These are phyloP conservation scores for Drosophila hamatofila DNA, from an alignment of 2,888 invertebrate genomes.

Conservation along the genomic window DNA sequence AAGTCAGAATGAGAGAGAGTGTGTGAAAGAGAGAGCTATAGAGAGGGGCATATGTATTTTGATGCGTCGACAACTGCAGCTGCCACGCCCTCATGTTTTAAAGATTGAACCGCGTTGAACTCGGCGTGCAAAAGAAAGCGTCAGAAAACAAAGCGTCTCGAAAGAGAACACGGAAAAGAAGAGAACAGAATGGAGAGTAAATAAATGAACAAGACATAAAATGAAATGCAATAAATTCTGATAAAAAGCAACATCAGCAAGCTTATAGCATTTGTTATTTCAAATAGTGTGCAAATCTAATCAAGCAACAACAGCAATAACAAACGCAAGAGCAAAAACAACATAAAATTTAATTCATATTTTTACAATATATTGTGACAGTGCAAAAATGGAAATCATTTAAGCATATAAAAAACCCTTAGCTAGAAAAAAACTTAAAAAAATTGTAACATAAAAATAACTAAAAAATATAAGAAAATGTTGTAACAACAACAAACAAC, in stretches of 20 bases:
- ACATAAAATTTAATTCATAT: not conserved
- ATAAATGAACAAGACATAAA: conserved; percentile 20
- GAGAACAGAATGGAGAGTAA: conserved; percentile 31
- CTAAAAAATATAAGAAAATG: conserved; percentile 64
- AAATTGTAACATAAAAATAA: conserved; percentile 13
- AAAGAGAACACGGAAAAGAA: conserved; percentile 19
- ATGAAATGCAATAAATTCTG: conserved; percentile 68
- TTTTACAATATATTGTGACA: conserved; percentile 29
- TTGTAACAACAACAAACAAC: conserved; percentile 36
- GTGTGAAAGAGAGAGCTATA: too few relatives aligned
- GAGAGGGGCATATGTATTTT: conserved; percentile 40
- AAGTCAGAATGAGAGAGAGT: not conserved
- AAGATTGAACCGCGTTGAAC: conserved; percentile 70
- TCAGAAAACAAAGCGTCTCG: conserved; percentile 42
- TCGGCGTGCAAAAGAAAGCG: conserved; percentile 59
- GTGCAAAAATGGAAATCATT: conserved; percentile 76
- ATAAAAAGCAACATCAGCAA: conserved; percentile 54
- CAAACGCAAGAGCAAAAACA: conserved; percentile 32
- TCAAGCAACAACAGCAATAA: conserved; percentile 23
- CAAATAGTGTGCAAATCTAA: conserved; percentile 30
- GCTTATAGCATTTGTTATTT: conserved; percentile 16
- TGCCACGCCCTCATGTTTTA: conserved; percentile 33
- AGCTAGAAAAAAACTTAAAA: conserved; percentile 26
- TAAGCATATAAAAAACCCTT: conserved; percentile 42
- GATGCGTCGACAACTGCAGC: conserved; percentile 50